A percentile compares a stretch with the other conserved stretches of the same genome.
These are phyloP conservation scores for Coenobita brevimanus DNA, from an alignment of 1,140 invertebrate genomes.

Conservation along the genomic window DNA sequence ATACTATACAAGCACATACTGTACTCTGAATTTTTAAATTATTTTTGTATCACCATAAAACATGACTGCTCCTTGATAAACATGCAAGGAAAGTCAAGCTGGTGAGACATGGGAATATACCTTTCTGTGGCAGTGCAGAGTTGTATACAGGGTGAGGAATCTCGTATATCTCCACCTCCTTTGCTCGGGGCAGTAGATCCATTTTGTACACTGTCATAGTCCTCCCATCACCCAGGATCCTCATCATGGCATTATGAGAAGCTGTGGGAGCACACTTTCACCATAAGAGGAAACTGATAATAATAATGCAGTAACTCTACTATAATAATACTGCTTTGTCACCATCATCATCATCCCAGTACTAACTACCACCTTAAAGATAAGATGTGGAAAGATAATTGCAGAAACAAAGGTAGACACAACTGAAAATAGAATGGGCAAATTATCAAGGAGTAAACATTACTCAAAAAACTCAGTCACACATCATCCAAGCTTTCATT, in stretches of 20 bases:
- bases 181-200: conserved; percentile 24
- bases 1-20: too few relatives aligned
- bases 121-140: conserved; percentile 32
- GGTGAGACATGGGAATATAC: not conserved
- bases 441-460: too few relatives aligned
- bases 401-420: too few relatives aligned
- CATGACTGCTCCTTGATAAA: not conserved
- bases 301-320: too few relatives aligned
- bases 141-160: conserved; percentile 44
- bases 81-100: not conserved
- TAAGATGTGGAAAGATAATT: too few relatives aligned
- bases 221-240: conserved; percentile 40
- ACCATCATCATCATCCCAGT: too few relatives aligned
- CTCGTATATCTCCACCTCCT: conserved; percentile 33
- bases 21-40: not conserved
- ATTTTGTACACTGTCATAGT: conserved; percentile 5
- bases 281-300: not conserved
- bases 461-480: too few relatives aligned
- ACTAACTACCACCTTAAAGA: too few relatives aligned
- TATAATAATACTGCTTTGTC: too few relatives aligned
- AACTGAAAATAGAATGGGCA: too few relatives aligned
- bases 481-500: too few relatives aligned
- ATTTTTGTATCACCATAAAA: not conserved
- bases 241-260: conserved; percentile 30
- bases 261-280: not conserved